Base-by-base conservation (phyloP, 2,888 invertebrate species). In the Xestoiulus laeticollis region DNA sequence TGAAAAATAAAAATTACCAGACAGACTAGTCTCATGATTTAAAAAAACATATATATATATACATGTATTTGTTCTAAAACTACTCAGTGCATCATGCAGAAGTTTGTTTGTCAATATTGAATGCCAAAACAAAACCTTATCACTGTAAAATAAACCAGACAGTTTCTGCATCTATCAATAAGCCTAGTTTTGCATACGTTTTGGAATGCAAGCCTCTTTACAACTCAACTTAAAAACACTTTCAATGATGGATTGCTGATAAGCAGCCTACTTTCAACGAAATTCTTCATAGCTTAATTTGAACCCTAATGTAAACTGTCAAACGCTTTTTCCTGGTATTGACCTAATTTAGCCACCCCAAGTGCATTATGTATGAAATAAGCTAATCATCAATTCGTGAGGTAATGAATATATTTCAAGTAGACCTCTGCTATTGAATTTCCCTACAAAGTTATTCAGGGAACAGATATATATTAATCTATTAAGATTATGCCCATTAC, bases 231-330 rank as follows among this genome's bases (percentile, higher is more conserved):
- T 59, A 59, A 68, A 38, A 68, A 68, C 68, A 68, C 68, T 78
- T 78, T 30, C 78, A 30, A 78, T 78, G 30, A 78, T 78, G 78
- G 78, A 78, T 78, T 32, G 30, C 78, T 78, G 26, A 30, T 78
- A 78, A 78, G 78, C 78, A 78, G 78, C 78, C 78, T 78, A 78
- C 78, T 78, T 78, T 78, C 78, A 78, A 78, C 78, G 4, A 78
- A 78, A 78, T 78, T 78, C 78, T 78, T 78, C 30, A 30, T 26
- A 16, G 78, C 78, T 78, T 78, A 78, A 78, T 78, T 78, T 26
- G 78, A 78, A 26, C 78, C 78, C 78, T 78, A 78, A 78, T 78
- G 78, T 78, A 78, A 78, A 78, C 78, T 78, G 78, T 16, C 78
- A 78, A 78, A 78, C 26, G 30, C 10, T 32, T 78, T 78, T 78